Conservation (phyloP, 37 sponge, comb jelly and placozoan species). For the Spongilla lacustris region DNA sequence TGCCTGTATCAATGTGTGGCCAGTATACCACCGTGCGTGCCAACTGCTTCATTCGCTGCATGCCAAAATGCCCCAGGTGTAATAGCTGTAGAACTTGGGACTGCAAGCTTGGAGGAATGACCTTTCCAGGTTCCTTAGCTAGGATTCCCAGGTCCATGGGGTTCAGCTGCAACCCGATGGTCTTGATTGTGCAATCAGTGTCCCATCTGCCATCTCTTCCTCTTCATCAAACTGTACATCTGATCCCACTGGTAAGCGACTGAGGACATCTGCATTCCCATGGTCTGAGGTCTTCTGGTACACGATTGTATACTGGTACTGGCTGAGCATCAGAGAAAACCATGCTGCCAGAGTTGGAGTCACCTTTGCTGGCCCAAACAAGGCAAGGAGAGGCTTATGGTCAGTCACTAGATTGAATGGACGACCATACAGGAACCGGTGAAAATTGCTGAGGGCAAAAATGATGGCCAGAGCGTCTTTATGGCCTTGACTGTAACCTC, state of each 20-base stretch:
- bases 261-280: background rate
- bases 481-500: background rate
- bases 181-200: no score
- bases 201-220: no score
- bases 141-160: no score
- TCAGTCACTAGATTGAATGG: conserved; percentile 12
- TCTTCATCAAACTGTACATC: background rate
- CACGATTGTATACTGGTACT: conserved; percentile 8
- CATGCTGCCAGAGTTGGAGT: conserved; percentile 8
- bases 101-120: conserved; percentile 31
- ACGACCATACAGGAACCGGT: conserved; percentile 9
- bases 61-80: conserved; percentile 1
- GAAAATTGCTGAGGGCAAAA: conserved; percentile 4
- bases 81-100: conserved; percentile 21
- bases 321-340: background rate
- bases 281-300: background rate
- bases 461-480: conserved; percentile 21
- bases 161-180: no score
- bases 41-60: no score
- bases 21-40: conserved; percentile 7
- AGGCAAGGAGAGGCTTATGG: conserved; percentile 24
- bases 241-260: background rate
- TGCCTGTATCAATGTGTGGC: conserved; percentile 14
- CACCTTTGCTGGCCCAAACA: background rate
- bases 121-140: background rate